Evolutionary conservation across 1,140 invertebrate genomes (phyloP), one percentile per base, ranked within the genome.

Genomic region (Drosophila kohkoa): DNA sequence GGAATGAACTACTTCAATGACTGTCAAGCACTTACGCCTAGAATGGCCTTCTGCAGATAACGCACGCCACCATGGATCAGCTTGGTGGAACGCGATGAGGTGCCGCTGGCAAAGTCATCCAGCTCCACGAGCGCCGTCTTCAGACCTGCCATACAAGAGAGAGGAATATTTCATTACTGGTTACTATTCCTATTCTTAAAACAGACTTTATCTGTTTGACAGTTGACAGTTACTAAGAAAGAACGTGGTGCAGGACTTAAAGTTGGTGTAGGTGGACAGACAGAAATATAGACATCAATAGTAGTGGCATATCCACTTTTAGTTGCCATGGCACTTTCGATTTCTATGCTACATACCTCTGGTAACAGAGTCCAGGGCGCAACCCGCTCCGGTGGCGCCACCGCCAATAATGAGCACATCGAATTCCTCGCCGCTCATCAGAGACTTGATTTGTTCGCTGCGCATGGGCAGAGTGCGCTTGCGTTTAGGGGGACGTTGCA

Each of bases 21-120:
- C 1, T 48, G 2, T 8, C 15, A 48, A 6, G 4, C 16, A 91
- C 87, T 91, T 88, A 92, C 92, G 62, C 91, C 90, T 94, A 99
- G 95, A 67, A 99, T 99, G 3, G 99, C 99, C 92, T 99, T 99
- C 93, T 99, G 99, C 38, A 99, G 93, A 93, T 99, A 99, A 52
- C 98, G 94, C 0, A 99, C 99, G 57, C 99, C 99, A n/a, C 99
- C 99, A 93, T 99, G 99, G 81, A 99, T 99, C 1, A 99, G 94
- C 93, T 99, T 99, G 0, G 99, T 99, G 85, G 97, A 98, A 49
- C 97, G 94, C 68, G 98, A 99, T 30, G 98, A 99, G 0, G 99
- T 99, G 13, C 99, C 99, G 66, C 98, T 98, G 5, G 98, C 96
- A 94, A 99, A 99, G 93, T 99, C 99, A 93, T 99, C 99, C 57